Evolutionary conservation across 2,113 vertebrate genomes (phyloP).

Genomic region (Hemicordylus capensis): DNA sequence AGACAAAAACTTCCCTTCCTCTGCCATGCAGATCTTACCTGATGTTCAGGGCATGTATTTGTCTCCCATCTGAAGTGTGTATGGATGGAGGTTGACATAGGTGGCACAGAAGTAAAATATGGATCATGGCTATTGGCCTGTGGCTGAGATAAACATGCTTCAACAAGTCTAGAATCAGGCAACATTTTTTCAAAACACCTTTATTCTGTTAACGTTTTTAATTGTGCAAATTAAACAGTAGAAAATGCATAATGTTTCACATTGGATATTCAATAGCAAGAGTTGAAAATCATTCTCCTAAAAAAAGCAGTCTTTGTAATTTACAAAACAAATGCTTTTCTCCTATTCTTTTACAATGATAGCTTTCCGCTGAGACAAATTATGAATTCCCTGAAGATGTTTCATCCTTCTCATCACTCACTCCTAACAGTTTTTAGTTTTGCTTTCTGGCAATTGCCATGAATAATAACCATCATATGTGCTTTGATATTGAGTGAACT

Average conservation of each 20-base stretch:
- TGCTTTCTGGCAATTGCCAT: constrained; percentile 19
- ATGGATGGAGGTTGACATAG: not conserved
- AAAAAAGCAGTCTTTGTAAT: constrained; percentile 28
- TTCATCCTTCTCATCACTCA: constrained; percentile 46
- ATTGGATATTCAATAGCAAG: constrained; percentile 15
- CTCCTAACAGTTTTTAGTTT: constrained; percentile 38
- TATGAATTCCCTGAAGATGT: constrained; percentile 16
- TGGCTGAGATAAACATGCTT: not conserved
- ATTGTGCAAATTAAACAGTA: constrained; percentile 9
- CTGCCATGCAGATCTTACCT: not conserved
- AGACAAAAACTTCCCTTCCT: not conserved
- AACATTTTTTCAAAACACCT: not conserved
- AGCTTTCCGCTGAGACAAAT: constrained; percentile 33
- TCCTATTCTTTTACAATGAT: constrained; percentile 25
- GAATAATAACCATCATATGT: not conserved
- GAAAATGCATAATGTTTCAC: not conserved
- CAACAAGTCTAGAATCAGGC: not conserved
- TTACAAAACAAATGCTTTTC: constrained; percentile 25
- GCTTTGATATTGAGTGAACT: constrained; percentile 36
- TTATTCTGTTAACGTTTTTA: constrained; percentile 5
- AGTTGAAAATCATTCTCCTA: not conserved
- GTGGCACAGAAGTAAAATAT: no score
- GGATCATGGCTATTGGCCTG: no score
- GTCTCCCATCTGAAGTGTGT: not conserved
- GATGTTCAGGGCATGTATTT: not conserved